Evolutionary conservation across 2,888 invertebrate species (phyloP).

Genomic region (Pediacus dermestoides): DNA sequence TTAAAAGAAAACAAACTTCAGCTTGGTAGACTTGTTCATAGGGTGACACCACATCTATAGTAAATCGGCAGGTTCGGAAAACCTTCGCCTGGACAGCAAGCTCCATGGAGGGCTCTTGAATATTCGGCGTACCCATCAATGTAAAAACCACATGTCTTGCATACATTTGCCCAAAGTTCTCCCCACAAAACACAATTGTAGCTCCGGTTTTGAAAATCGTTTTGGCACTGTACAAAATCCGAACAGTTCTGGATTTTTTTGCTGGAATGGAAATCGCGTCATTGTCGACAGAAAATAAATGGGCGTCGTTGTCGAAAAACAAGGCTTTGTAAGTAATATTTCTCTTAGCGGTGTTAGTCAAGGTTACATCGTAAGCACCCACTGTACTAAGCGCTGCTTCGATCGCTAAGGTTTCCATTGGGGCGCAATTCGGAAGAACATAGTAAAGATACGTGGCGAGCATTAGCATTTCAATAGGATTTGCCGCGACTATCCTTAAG

Average conservation of each 20-base stretch:
- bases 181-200: conserved; percentile 38
- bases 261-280: conserved; percentile 16
- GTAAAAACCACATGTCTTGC: conserved; percentile 34
- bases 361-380: conserved; percentile 46
- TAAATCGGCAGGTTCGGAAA: conserved; percentile 13
- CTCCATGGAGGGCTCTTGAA: conserved; percentile 22
- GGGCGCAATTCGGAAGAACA: conserved; percentile 54
- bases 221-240: conserved; percentile 36
- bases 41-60: conserved; percentile 21
- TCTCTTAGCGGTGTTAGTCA: conserved; percentile 43
- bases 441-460: conserved; percentile 54
- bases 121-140: conserved; percentile 36
- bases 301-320: conserved; percentile 35
- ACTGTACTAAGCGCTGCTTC: conserved; percentile 51
- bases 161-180: conserved; percentile 33
- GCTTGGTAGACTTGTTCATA: conserved; percentile 24
- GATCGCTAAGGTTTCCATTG: conserved; percentile 50
- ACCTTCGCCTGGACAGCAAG: conserved; percentile 22
- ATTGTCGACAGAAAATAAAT: conserved; percentile 28
- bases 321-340: conserved; percentile 33
- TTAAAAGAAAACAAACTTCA: conserved; percentile 19
- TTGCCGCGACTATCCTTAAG: conserved; percentile 54
- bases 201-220: conserved; percentile 23
- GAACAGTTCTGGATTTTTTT: conserved; percentile 18
- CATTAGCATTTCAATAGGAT: conserved; percentile 56